Conservation (phyloP, 2,888 invertebrate species). For the Sinodicranocentrus sp. region DNA sequence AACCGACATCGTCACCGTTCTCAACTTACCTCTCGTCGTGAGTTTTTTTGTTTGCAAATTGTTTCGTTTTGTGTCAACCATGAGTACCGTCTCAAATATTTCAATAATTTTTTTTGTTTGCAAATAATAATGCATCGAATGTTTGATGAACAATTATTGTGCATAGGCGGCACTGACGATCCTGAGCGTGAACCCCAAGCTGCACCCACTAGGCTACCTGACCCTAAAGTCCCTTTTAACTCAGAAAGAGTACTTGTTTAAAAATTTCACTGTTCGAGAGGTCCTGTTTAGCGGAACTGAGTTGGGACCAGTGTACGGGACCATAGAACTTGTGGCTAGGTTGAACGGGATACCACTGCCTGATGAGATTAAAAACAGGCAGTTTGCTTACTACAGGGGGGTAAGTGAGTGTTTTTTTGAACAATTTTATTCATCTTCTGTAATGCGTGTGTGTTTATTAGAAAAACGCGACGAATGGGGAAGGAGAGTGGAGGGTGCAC, state of each 20-base stretch:
- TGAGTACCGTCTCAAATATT: too few relatives aligned
- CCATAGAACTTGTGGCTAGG: constrained; percentile 27
- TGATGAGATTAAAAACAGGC: constrained; percentile 60
- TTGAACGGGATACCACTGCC: constrained; percentile 50
- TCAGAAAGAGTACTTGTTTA: constrained; percentile 33
- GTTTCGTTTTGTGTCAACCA: too few relatives aligned
- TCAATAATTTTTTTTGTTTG: too few relatives aligned
- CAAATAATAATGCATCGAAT: too few relatives aligned
- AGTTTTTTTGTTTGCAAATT: too few relatives aligned
- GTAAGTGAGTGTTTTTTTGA: constrained; percentile 27
- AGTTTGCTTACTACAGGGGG: constrained; percentile 64
- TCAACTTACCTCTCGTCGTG: constrained; percentile 72
- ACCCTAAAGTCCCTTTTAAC: constrained; percentile 5
- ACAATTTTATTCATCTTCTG: neutral
- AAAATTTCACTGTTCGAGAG: constrained; percentile 39
- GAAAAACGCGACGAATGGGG: constrained; percentile 69
- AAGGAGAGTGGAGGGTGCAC: constrained; percentile 68
- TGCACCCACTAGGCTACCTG: neutral
- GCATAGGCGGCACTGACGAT: constrained; percentile 62
- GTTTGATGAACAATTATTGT: constrained; percentile 14
- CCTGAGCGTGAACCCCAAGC: neutral
- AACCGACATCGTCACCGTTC: constrained; percentile 46
- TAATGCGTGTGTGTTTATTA: constrained; percentile 26
- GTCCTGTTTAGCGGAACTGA: constrained; percentile 56
- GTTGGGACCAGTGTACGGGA: constrained; percentile 26